Conservation (phyloP, 2,888 invertebrate genomes). For the Caenorhabditis sp. region DNA sequence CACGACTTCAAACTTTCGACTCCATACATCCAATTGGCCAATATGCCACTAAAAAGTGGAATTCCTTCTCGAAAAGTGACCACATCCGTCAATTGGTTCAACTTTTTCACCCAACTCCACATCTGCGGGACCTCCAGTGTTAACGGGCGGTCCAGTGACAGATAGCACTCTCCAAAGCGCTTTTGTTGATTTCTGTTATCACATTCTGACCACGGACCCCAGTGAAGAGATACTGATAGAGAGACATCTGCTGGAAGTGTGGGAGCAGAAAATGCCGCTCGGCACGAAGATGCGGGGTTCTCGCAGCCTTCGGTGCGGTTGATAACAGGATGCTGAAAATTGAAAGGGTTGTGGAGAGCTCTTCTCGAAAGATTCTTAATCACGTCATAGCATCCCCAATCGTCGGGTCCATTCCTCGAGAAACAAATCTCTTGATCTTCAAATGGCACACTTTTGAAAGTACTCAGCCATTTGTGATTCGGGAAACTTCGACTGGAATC, state of each 20-base stretch:
- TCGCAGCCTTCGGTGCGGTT: constrained; percentile 15
- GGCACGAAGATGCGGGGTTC: constrained; percentile 41
- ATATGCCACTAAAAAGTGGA: constrained; percentile 40
- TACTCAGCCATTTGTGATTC: constrained; percentile 19
- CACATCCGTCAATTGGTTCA: constrained; percentile 19
- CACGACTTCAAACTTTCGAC: constrained; percentile 27
- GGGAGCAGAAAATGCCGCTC: background rate
- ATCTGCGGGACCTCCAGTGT: background rate
- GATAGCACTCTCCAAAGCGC: constrained; percentile 25
- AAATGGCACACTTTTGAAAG: constrained; percentile 2
- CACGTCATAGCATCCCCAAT: constrained; percentile 42
- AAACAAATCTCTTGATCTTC: constrained; percentile 53
- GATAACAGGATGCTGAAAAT: constrained; percentile 7
- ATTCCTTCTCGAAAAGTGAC: constrained; percentile 50
- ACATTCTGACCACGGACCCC: constrained; percentile 40
- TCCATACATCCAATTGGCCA: constrained; percentile 48
- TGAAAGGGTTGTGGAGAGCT: too few species aligned
- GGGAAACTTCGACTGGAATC: constrained; percentile 28
- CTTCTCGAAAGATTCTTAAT: background rate
- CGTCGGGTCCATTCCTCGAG: constrained; percentile 20
- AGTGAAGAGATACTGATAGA: constrained; percentile 27
- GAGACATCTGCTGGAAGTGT: constrained; percentile 20
- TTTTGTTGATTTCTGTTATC: background rate
- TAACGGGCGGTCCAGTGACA: constrained; percentile 26
- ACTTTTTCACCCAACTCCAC: constrained; percentile 43